Evolutionary conservation across 2,113 vertebrate species (phyloP), one percentile per base, ranked within the genome.

Genomic region (Tor tambroides): DNA sequence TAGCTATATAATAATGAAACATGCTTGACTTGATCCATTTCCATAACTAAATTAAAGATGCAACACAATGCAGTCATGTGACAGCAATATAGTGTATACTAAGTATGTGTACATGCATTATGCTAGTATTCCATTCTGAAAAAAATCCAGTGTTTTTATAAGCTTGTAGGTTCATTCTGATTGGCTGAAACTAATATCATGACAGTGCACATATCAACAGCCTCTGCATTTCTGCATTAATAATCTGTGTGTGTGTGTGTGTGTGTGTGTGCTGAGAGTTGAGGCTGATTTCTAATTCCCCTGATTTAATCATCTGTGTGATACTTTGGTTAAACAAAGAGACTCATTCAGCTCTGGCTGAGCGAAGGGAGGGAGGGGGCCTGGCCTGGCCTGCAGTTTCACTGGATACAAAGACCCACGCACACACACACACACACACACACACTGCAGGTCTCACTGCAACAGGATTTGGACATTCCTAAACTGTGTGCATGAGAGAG

Each of bases 271-370:
- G 92, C 83, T 80, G 77, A 32, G 83, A 90, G 86, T 89, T 93
- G 91, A 94, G 91, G 90, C 91, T 89, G 93, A 93, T 92, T 94
- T 91, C 91, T 94, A 95, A 95, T 95, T 94, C 93, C 92, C 90
- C 91, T 90, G 69, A 88, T 94, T 93, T 94, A 95, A 95, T 95
- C 91, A 90, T 92, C 93, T 93, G 94, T 92, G 93, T 94, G 94
- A 95, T 95, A 94, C 94, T 94, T 93, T 92, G 87, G 72, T 90
- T 91, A 93, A 91, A 96, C 95, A 96, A 96, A 95, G 94, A 91
- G 83, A 86, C 85, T 92, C 92, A 94, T 95, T 96, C 92, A 95
- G 91, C 82, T 82, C 51, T 2, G 32, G 30, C 17, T n/a, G 79
- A 61, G 83, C 10, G 69, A 30, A 85, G 80, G 85, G 78, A 59